Base-by-base conservation (phyloP, 2,797 vertebrate genomes). In the Muscicapa comitata region DNA sequence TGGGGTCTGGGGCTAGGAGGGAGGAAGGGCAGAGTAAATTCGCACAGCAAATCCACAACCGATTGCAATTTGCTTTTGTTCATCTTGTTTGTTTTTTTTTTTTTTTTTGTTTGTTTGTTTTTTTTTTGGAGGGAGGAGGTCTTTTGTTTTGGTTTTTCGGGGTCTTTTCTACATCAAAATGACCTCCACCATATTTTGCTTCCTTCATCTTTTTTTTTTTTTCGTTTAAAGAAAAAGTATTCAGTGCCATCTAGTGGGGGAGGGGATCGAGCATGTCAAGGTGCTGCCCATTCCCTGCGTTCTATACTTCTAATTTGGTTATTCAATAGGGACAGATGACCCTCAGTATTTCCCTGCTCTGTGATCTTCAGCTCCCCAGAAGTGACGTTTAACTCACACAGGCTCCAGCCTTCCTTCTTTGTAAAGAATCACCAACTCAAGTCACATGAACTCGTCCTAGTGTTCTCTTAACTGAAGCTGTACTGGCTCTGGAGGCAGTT, bases 201-300 rank as follows among this genome's bases (percentile, higher is more conserved):
- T 96, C 83, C 80, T 88, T 50, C 25, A 81, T 20, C 33, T 47
- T n/a, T n/a, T 43, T 73, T 47, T 45, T 59, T 82, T 62, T 79
- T 91, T 93, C 42, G 59, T 93, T 95, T 90, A 91, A 97, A 90
- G 75, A 94, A 96, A 94, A 67, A 97, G 97, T 93, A 95, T 97
- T 98, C 98, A 98, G 97, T 98, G 98, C 98, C 98, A 98, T 96
- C 98, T 98, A 98, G 98, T 98, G 98, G 97, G 98, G 97, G 97
- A 98, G 97, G 98, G 98, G 97, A 95, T 8, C 3, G 73, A 94
- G 87, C 63, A 77, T 79, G 86, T 70, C 78, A 29, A 51, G 4
- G 40, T 10, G 23, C 53, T 86, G 66, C 83, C 51, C 48, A 2
- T 47, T 89, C 20, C 68, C 42, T 13, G 20, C 50, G 57, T 83